Percentiles rank a stretch among this genome's conserved stretches.
These are phyloP conservation scores for Chrysemys picta DNA, from an alignment of 2,113 vertebrate species.

Conservation along the genomic window DNA sequence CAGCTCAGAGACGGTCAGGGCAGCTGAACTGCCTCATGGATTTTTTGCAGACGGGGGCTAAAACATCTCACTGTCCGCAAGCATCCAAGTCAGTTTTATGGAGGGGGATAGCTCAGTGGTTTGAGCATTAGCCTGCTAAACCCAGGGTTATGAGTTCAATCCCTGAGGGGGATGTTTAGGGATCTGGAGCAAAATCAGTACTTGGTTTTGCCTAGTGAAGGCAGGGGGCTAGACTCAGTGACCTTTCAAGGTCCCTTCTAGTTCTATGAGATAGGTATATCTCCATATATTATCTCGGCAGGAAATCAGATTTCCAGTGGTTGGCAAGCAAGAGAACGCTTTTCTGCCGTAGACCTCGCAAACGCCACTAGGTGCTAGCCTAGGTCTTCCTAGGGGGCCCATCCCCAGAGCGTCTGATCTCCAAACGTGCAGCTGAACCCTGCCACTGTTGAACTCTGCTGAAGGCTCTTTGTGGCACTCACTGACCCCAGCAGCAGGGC, in stretches of 20 bases:
- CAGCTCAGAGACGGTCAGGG: neutral
- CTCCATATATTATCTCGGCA: neutral
- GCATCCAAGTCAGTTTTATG: neutral
- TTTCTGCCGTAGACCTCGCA: neutral
- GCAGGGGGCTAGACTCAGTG: too few species aligned
- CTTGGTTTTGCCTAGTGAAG: too few species aligned
- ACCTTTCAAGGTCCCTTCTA: too few species aligned
- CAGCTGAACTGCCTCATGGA: neutral
- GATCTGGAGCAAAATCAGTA: too few species aligned
- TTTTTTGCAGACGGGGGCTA: neutral
- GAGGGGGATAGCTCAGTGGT: too few species aligned
- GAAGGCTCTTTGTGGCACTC: neutral
- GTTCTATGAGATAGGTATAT: too few species aligned
- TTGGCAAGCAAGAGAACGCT: neutral
- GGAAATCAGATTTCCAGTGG: neutral
- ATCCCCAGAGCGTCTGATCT: neutral
- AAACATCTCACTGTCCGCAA: neutral
- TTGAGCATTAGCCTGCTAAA: too few species aligned
- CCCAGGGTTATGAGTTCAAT: too few species aligned
- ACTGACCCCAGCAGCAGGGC: fast-evolving
- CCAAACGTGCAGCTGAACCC: fast-evolving
- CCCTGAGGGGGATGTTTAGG: too few species aligned
- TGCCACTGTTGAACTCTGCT: fast-evolving
- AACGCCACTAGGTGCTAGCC: neutral
- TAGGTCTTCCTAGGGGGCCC: neutral